These are phyloP conservation scores for Mirounga angustirostris DNA, from an alignment of 2,113 vertebrate species.

Conservation along the genomic window DNA sequence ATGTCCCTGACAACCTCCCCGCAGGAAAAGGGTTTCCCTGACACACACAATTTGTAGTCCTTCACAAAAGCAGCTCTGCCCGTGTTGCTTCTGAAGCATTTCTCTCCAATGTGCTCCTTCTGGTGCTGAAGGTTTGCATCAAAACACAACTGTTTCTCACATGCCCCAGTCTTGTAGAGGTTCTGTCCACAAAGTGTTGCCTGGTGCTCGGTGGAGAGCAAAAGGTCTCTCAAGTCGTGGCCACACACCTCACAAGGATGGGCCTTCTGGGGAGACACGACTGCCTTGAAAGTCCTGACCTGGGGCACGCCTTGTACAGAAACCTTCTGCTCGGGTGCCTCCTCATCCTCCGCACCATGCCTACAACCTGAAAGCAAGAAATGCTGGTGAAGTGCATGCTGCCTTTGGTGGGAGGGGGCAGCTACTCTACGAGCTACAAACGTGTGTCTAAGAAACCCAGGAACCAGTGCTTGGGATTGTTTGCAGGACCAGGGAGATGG, in stretches of 20 bases:
- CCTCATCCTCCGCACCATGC: neutral
- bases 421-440: neutral
- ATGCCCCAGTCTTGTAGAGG: neutral
- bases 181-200: neutral
- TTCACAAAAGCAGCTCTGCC: neutral
- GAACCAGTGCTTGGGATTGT: no score
- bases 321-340: neutral
- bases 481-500: neutral
- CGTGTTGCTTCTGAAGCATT: neutral
- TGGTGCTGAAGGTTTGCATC: neutral
- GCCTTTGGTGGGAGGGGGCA: neutral
- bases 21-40: neutral
- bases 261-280: neutral
- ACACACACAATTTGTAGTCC: neutral
- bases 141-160: neutral
- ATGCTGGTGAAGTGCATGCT: neutral
- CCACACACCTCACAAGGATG: neutral
- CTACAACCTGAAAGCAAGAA: conserved; percentile 56
- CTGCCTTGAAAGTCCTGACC: neutral
- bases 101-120: conserved; percentile 8
- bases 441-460: neutral
- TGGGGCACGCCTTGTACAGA: neutral
- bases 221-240: neutral
- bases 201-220: neutral
- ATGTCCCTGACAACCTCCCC: neutral